phyloP scores from a whole-genome alignment of 1,140 invertebrate genomes.

The Trichonephila inaurata region DNA sequence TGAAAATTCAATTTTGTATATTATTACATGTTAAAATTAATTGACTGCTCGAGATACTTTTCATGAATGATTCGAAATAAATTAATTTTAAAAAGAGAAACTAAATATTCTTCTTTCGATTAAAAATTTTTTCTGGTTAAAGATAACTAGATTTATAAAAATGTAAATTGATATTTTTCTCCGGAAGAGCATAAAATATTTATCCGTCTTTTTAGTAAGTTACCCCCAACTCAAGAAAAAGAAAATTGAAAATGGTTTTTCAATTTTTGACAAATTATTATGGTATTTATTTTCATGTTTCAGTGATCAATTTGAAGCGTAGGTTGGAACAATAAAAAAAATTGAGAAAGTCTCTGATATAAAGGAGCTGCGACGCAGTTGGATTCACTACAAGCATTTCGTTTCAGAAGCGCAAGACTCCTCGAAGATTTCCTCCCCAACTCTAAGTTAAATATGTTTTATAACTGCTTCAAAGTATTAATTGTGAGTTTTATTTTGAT shows the following conservation, averaged over 20 bases:
- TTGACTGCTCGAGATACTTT: too few relatives aligned
- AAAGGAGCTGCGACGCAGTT: background rate
- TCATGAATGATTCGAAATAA: too few relatives aligned
- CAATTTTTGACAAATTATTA: background rate
- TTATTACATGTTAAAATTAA: too few relatives aligned
- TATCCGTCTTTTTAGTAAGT: background rate
- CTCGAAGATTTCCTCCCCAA: background rate
- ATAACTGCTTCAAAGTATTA: background rate
- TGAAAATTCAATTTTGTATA: too few relatives aligned
- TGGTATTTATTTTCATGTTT: background rate
- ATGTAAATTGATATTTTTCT: background rate
- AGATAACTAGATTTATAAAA: background rate
- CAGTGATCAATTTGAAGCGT: background rate
- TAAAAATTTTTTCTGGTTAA: too few relatives aligned
- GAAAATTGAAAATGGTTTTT: background rate
- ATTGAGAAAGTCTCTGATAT: background rate
- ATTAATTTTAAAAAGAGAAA: too few relatives aligned
- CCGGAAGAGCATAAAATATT: background rate
- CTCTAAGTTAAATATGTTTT: background rate
- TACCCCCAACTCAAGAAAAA: background rate
- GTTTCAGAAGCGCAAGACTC: background rate
- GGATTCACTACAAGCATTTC: background rate
- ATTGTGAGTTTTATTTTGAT: background rate
- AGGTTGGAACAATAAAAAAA: background rate
- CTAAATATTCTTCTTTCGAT: too few relatives aligned